Evolutionary conservation across 1,140 invertebrate species (phyloP).

Genomic region (Nebria ingens): DNA sequence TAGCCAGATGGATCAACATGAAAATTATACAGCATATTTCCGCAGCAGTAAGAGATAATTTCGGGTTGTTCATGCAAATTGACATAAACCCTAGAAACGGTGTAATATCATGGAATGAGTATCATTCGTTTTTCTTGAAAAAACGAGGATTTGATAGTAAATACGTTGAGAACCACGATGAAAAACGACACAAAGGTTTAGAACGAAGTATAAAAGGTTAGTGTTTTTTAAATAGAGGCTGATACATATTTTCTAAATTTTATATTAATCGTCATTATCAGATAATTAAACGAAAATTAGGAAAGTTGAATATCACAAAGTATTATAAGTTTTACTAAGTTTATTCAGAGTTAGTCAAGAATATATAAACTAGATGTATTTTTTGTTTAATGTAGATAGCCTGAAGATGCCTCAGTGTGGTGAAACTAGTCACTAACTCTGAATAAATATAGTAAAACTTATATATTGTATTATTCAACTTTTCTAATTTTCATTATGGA

Average conservation of each 20-base stretch:
- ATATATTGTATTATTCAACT: too few species aligned
- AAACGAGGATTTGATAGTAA: conserved; percentile 53
- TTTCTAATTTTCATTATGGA: too few species aligned
- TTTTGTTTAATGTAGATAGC: too few species aligned
- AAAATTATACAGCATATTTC: conserved; percentile 69
- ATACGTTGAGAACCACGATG: conserved; percentile 52
- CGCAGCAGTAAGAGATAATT: conserved; percentile 59
- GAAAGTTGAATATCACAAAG: too few species aligned
- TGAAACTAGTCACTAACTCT: too few species aligned
- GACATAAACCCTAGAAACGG: conserved; percentile 65
- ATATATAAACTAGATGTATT: too few species aligned
- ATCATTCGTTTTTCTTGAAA: conserved; percentile 60
- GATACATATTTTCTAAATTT: background rate
- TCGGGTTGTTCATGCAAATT: conserved; percentile 57
- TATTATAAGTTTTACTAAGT: too few species aligned
- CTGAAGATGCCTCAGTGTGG: too few species aligned
- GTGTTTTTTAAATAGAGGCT: conserved; percentile 10
- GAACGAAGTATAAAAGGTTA: conserved; percentile 40
- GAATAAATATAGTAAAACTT: too few species aligned
- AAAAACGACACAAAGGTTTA: conserved; percentile 49
- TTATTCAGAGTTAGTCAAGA: too few species aligned
- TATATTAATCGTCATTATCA: background rate
- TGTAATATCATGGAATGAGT: conserved; percentile 70
- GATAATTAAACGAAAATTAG: background rate
- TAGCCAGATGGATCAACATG: conserved; percentile 58